Conservation (phyloP, 1,140 invertebrate species). For the Contarinia nasturtii region DNA sequence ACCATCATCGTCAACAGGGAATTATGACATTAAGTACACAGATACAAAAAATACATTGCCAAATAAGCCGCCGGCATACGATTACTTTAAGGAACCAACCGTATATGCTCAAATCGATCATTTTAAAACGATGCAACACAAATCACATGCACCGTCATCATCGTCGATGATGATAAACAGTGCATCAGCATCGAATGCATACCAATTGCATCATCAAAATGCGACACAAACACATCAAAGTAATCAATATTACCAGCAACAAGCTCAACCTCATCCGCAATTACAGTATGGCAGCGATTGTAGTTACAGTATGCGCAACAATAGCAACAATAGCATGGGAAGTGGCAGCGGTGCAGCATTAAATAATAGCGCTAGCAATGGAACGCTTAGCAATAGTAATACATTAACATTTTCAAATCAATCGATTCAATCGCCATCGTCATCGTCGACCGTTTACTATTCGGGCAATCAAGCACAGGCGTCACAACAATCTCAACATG, state of each 20-base stretch:
- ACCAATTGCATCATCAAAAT: conserved; percentile 8
- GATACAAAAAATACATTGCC: neutral
- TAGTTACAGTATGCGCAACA: neutral
- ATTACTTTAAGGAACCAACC: conserved; percentile 30
- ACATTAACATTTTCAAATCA: too few species aligned
- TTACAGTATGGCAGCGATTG: neutral
- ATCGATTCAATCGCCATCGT: neutral
- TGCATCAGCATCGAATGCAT: conserved; percentile 11
- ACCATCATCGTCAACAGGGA: neutral
- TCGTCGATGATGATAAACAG: conserved; percentile 12
- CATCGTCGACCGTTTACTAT: conserved; percentile 11
- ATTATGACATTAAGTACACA: neutral
- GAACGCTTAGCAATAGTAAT: conserved; percentile 3
- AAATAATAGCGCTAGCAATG: conserved; percentile 15
- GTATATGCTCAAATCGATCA: conserved; percentile 54
- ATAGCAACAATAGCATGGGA: conserved; percentile 2
- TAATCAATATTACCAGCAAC: conserved; percentile 17
- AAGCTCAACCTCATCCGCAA: neutral
- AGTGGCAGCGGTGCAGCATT: conserved; percentile 19
- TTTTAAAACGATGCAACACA: conserved; percentile 17
- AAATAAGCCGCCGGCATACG: conserved; percentile 18
- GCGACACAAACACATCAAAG: conserved; percentile 17
- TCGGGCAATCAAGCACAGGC: conserved; percentile 16
- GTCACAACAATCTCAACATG: conserved; percentile 1
- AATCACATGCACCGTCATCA: conserved; percentile 11